These are phyloP conservation scores for Gnatocerus cornutus DNA, from an alignment of 2,888 invertebrate species.

Conservation along the genomic window DNA sequence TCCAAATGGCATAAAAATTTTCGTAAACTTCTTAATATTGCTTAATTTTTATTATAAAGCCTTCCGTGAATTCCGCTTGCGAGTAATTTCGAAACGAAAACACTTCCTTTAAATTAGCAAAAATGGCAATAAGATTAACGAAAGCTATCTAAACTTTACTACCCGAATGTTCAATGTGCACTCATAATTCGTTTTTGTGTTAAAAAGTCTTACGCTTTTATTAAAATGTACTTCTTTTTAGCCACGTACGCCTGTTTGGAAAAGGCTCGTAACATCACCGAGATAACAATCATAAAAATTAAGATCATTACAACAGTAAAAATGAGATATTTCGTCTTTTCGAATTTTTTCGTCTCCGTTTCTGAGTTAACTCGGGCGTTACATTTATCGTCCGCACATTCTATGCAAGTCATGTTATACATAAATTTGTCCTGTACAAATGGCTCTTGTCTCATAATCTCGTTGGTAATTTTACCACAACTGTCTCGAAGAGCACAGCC, in stretches of 20 bases:
- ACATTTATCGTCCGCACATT: background rate
- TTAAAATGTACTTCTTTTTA: background rate
- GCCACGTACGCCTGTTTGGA: background rate
- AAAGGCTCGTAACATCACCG: background rate
- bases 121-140: too few relatives aligned
- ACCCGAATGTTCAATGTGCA: too few relatives aligned
- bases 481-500: constrained; percentile 1
- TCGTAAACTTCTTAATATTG: too few relatives aligned
- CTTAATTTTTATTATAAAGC: too few relatives aligned
- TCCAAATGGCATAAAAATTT: too few relatives aligned
- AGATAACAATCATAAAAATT: background rate
- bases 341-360: background rate
- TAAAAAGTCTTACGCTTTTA: background rate
- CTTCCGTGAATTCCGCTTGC: too few relatives aligned
- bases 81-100: too few relatives aligned
- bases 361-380: background rate
- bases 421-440: background rate
- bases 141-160: too few relatives aligned
- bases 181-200: too few relatives aligned
- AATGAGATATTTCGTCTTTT: constrained; percentile 1
- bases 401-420: background rate
- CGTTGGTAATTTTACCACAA: background rate
- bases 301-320: background rate
- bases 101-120: too few relatives aligned
- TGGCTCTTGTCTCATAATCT: background rate